A percentile compares a stretch with the other conserved stretches of the same genome.
Evolutionary conservation across 2,888 invertebrate species (phyloP).

Genomic region (Cacoxenus indagator): DNA sequence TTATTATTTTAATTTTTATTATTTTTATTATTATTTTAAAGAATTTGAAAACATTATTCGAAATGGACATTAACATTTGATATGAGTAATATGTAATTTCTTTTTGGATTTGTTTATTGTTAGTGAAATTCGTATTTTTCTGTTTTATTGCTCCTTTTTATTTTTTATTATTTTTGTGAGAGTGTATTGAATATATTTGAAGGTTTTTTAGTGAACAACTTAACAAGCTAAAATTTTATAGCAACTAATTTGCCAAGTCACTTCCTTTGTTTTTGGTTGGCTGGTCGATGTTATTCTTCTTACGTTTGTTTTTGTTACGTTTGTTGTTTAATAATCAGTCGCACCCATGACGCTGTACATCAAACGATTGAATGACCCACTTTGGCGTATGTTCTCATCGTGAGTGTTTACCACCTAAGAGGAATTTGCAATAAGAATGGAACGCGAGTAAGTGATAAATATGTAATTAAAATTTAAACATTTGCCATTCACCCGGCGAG

Average conservation of each 20-base stretch:
- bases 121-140: background rate
- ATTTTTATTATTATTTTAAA: constrained; percentile 2
- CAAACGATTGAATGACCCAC: constrained; percentile 91
- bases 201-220: constrained; percentile 34
- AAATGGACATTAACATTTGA: constrained; percentile 12
- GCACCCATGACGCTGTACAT: constrained; percentile 92
- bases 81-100: constrained; percentile 1
- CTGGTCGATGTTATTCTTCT: constrained; percentile 29
- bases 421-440: background rate
- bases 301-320: constrained; percentile 32
- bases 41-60: constrained; percentile 17
- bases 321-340: constrained; percentile 74
- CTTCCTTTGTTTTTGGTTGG: constrained; percentile 25
- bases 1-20: background rate
- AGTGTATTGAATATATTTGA: background rate
- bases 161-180: constrained; percentile 47
- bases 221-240: constrained; percentile 49
- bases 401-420: constrained; percentile 72
- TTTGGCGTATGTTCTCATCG: constrained; percentile 89
- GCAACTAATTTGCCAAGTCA: constrained; percentile 25
- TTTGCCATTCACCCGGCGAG: background rate
- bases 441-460: background rate
- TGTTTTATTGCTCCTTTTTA: constrained; percentile 37
- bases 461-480: background rate
- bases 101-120: constrained; percentile 10